Evolutionary conservation across 2,113 vertebrate genomes (phyloP), one percentile per base, ranked within the genome.

Genomic region (Thomomys bottae): DNA sequence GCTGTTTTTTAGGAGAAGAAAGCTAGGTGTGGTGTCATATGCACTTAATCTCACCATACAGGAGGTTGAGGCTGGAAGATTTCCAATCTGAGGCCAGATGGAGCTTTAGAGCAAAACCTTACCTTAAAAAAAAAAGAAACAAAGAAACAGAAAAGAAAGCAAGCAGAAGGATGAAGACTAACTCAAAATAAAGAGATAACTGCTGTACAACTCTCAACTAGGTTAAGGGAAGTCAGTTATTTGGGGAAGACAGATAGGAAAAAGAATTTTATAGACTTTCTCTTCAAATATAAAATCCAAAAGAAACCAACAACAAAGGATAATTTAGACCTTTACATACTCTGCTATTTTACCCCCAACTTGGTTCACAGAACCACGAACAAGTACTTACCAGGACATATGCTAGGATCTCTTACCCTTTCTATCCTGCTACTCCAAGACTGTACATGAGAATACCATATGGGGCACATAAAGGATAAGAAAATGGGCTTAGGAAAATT

Each of bases 241-340:
- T 54, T 54, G 15, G 49, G 49, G 14, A 54, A 15, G 49, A 54
- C 18, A 15, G 49, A 17, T 59, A 90, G 82, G 12, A 12, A 84
- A 34, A 78, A 5, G 3, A 93, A 96, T 96, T 91, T 94, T 96
- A 71, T 45, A 34, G 18, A 66, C 15, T 90, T 88, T 88, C 20
- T 34, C 24, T 90, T 68, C 45, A 79, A 40, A 34, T 61, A 63
- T 18, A 36, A 67, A 86, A 70, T n/a, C 24, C 21, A 77, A 54
- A 73, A 63, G 23, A 34, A 76, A 73, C 72, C 10, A 76, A 75
- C 15, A 78, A 61, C 26, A 68, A 91, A 61, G 23, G 12, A 63
- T 26, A 92, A 70, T 73, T 26, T 38, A 61, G 28, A 68, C 78
- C 7, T 40, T 73, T 73, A 5, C 9, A 26, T 71, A 6, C 21